Conservation (phyloP, 2,888 invertebrate species). For the Epistrophe eligans region DNA sequence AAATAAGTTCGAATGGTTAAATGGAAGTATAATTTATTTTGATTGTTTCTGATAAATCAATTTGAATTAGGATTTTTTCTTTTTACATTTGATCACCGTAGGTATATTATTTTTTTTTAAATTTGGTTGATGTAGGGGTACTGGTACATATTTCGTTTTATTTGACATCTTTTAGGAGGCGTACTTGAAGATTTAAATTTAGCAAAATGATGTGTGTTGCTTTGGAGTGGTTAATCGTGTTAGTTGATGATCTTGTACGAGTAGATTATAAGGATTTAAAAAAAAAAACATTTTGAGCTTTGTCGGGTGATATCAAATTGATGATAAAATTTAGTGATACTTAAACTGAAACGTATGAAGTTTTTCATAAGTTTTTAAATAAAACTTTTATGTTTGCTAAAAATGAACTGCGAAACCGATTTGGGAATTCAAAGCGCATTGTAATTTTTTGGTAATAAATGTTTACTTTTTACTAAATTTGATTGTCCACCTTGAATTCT, state of each 20-base stretch:
- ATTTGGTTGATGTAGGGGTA: background rate
- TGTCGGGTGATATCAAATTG: background rate
- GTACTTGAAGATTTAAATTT: background rate
- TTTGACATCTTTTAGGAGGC: background rate
- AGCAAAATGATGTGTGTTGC: background rate
- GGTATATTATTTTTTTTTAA: too few species aligned
- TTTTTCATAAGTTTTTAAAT: too few species aligned
- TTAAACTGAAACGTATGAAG: too few species aligned
- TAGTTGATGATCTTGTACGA: background rate
- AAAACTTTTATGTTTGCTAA: too few species aligned
- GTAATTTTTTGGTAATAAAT: too few species aligned
- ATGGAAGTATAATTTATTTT: constrained; percentile 3
- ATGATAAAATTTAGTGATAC: too few species aligned
- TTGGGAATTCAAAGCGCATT: too few species aligned
- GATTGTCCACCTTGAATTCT: too few species aligned
- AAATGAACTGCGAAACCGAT: too few species aligned
- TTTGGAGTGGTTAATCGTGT: background rate
- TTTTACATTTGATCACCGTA: too few species aligned
- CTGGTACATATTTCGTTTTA: background rate
- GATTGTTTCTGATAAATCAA: background rate
- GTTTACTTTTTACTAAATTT: too few species aligned
- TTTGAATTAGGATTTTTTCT: background rate
- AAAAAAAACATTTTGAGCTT: background rate
- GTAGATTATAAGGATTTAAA: background rate
- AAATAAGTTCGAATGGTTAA: background rate